A percentile compares a stretch with the other conserved stretches of the same genome.
Conservation (phyloP, 2,113 vertebrate species). For the Fregetta grallaria region DNA sequence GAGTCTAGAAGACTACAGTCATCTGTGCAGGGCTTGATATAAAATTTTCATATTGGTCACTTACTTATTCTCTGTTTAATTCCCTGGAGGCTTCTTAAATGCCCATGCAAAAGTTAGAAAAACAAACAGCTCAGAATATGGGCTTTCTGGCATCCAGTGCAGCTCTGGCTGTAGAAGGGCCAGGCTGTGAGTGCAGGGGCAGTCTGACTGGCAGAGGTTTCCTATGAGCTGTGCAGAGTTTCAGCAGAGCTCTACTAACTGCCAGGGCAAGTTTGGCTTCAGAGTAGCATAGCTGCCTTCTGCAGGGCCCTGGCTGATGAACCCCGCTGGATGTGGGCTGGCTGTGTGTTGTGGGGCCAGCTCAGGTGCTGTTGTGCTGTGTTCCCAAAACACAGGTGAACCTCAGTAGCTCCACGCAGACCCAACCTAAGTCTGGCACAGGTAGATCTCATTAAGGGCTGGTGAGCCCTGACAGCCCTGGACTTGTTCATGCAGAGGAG, state of each 20-base stretch:
- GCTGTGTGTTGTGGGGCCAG: fast-evolving
- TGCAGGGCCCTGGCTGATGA: not conserved
- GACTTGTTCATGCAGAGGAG: not conserved
- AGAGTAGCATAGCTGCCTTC: not conserved
- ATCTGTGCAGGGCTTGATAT: not conserved
- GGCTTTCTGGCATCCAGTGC: not conserved
- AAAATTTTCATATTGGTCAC: not conserved
- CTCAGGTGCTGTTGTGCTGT: not conserved
- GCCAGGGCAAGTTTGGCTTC: not conserved
- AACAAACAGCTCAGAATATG: not conserved
- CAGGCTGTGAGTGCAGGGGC: not conserved
- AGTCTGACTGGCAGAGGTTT: not conserved
- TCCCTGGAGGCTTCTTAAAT: not conserved
- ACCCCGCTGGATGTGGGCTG: not conserved
- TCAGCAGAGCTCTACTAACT: not conserved
- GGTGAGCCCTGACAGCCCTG: not conserved
- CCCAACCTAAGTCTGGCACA: not conserved
- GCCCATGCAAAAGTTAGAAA: not conserved
- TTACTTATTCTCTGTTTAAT: not conserved
- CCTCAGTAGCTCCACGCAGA: not conserved
- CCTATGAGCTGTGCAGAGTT: fast-evolving
- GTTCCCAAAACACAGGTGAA: not conserved
- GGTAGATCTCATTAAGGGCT: not conserved
- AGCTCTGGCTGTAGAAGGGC: not conserved
- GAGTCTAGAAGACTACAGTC: not conserved